Evolutionary conservation across 1,140 invertebrate genomes (phyloP).

Genomic region (Leptoteleia sp.): DNA sequence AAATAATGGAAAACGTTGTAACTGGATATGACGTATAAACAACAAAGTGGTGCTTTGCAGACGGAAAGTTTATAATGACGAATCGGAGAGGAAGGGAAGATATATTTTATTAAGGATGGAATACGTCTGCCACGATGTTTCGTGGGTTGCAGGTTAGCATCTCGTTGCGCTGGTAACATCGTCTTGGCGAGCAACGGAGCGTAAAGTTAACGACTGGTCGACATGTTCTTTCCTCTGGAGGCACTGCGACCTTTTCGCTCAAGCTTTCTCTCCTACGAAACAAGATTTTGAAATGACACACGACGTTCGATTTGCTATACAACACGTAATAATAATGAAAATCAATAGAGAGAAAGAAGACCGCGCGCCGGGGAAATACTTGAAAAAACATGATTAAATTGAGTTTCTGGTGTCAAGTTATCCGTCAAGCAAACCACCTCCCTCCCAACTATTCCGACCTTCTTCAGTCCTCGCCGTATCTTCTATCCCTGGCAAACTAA

Average conservation of each 20-base stretch:
- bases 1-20: conserved; percentile 52
- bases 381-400: conserved; percentile 35
- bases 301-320: conserved; percentile 64
- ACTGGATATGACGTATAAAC: conserved; percentile 23
- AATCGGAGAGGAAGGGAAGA: conserved; percentile 47
- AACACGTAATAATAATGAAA: conserved; percentile 62
- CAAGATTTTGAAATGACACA: conserved; percentile 64
- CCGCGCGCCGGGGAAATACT: conserved; percentile 6
- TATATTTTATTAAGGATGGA: conserved; percentile 60
- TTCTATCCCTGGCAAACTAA: too few species aligned
- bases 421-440: too few species aligned
- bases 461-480: too few species aligned
- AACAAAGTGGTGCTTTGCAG: conserved; percentile 43
- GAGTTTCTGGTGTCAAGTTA: background rate
- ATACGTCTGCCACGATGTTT: conserved; percentile 38
- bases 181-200: conserved; percentile 63
- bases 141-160: conserved; percentile 60
- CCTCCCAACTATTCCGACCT: too few species aligned
- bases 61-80: conserved; percentile 56
- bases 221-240: conserved; percentile 65
- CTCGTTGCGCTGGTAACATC: conserved; percentile 53
- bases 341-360: conserved; percentile 49
- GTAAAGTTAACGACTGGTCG: conserved; percentile 68
- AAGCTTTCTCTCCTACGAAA: conserved; percentile 55
- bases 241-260: conserved; percentile 47